phyloP scores from a whole-genome alignment of 2,113 vertebrate genomes.

The Pelecanus crispus region DNA sequence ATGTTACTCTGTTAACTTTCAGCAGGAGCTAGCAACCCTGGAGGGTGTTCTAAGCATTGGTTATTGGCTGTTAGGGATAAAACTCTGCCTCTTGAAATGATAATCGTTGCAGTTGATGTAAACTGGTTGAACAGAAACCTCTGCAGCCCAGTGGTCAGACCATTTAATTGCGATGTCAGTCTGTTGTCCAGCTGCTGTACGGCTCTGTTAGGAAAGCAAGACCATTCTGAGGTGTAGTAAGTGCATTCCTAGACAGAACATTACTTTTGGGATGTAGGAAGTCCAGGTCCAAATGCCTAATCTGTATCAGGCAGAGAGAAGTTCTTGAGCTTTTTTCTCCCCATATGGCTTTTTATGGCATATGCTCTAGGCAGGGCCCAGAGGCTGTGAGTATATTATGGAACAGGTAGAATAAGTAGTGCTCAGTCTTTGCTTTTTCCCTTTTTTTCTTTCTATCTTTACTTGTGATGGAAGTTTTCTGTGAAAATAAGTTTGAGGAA shows the following conservation, averaged over 20 bases:
- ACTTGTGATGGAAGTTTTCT: background rate
- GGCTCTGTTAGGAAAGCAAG: background rate
- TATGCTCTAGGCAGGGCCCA: background rate
- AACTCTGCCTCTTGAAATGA: background rate
- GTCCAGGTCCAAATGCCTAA: background rate
- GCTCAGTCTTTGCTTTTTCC: background rate
- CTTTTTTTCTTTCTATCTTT: background rate
- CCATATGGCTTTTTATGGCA: background rate
- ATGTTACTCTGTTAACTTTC: background rate
- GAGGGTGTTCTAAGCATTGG: background rate
- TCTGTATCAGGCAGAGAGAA: background rate
- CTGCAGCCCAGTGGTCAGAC: background rate
- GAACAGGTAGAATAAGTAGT: background rate
- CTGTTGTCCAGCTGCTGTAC: background rate
- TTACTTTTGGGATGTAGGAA: background rate
- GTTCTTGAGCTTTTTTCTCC: background rate
- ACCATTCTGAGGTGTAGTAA: background rate
- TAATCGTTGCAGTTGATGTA: background rate
- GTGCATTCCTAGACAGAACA: background rate
- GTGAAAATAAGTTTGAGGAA: background rate
- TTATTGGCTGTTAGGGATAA: background rate
- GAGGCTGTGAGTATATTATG: background rate
- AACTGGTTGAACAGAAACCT: background rate
- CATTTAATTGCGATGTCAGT: rapidly evolving
- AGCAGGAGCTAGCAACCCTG: background rate